These are phyloP conservation scores for Ivindomyrus marchei DNA, from an alignment of 2,113 vertebrate genomes.

Conservation along the genomic window DNA sequence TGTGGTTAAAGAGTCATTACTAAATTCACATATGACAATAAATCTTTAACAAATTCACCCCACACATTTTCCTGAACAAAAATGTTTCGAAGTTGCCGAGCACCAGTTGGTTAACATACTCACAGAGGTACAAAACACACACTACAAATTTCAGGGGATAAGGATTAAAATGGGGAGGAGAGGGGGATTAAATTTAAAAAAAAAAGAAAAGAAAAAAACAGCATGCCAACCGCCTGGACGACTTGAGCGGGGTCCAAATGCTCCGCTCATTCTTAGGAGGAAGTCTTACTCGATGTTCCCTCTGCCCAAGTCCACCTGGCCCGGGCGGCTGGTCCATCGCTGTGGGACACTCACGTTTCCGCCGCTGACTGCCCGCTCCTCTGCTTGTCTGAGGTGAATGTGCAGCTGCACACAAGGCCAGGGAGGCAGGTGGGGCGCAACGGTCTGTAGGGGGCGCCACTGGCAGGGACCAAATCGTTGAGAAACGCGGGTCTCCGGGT, in stretches of 20 bases:
- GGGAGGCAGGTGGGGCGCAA: neutral
- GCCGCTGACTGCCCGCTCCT: neutral
- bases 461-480: neutral
- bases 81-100: neutral
- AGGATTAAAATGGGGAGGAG: neutral
- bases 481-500: neutral
- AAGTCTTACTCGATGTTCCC: neutral
- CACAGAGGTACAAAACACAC: conserved; percentile 9
- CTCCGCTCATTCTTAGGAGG: neutral
- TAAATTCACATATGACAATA: conserved; percentile 6
- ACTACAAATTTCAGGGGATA: neutral
- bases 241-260: neutral
- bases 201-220: neutral
- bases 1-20: neutral
- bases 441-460: neutral
- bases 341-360: neutral
- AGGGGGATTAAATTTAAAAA: neutral
- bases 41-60: neutral
- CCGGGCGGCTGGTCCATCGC: neutral
- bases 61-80: neutral
- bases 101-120: neutral
- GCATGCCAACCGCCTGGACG: neutral
- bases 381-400: neutral
- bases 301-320: neutral
- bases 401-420: neutral